Conservation (phyloP, 1,140 invertebrate genomes). For the Agrypnia vestita region DNA sequence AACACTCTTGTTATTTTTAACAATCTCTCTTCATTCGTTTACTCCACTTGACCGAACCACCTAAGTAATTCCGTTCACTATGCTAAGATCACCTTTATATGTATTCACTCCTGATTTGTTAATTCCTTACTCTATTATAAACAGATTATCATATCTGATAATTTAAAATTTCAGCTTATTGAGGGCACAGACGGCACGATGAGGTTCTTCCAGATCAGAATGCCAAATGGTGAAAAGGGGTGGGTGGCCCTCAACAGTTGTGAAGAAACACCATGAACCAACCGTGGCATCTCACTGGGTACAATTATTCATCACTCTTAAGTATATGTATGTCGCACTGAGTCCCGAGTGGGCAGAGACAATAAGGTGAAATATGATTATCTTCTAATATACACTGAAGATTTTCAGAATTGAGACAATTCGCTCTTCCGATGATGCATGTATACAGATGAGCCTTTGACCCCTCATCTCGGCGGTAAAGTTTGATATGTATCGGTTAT, state of each 20-base stretch:
- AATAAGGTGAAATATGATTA: too few relatives aligned
- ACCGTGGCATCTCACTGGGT: background rate
- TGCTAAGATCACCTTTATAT: background rate
- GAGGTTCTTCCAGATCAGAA: constrained; percentile 71
- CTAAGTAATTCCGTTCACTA: background rate
- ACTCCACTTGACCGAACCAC: background rate
- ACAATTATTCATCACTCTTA: too few relatives aligned
- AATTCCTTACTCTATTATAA: background rate
- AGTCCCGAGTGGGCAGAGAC: too few relatives aligned
- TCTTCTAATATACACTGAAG: too few relatives aligned
- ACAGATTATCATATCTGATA: background rate
- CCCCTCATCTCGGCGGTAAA: too few relatives aligned
- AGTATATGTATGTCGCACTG: too few relatives aligned
- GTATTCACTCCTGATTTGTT: too few relatives aligned
- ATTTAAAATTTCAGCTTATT: constrained; percentile 41
- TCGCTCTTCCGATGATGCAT: too few relatives aligned
- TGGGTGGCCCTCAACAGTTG: constrained; percentile 65
- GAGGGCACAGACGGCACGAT: constrained; percentile 64
- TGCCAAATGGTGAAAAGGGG: constrained; percentile 69
- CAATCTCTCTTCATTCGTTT: background rate
- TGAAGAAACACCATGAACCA: constrained; percentile 4
- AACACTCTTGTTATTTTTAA: background rate
- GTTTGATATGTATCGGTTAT: too few relatives aligned
- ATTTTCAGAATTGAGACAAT: too few relatives aligned
- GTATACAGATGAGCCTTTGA: too few relatives aligned